Evolutionary conservation across 2,113 vertebrate genomes (phyloP).

Genomic region (Scopus umbretta): DNA sequence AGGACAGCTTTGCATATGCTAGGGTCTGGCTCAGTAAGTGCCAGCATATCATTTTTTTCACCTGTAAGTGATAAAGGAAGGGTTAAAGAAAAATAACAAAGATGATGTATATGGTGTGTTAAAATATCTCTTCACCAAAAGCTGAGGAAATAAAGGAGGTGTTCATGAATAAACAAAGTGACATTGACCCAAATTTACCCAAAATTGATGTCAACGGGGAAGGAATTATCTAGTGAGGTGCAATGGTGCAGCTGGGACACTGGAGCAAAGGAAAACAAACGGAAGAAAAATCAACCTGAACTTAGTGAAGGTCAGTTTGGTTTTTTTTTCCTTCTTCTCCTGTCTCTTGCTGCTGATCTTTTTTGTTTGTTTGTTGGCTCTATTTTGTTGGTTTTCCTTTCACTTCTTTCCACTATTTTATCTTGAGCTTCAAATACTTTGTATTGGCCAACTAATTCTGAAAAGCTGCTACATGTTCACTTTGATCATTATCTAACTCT

Average conservation of each 20-base stretch:
- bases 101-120: background rate
- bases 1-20: background rate
- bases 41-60: background rate
- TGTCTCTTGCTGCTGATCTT: background rate
- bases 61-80: background rate
- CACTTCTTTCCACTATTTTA: background rate
- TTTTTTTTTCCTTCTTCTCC: background rate
- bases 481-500: conserved; percentile 36
- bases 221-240: background rate
- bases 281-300: background rate
- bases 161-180: background rate
- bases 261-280: background rate
- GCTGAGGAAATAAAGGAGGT: background rate
- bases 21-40: background rate
- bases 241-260: background rate
- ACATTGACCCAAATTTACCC: background rate
- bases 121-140: conserved; percentile 18
- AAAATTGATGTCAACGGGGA: background rate
- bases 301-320: background rate
- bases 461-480: background rate
- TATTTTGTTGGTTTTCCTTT: background rate
- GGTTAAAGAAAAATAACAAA: background rate
- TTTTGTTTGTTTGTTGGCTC: background rate
- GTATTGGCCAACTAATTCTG: conserved; percentile 1
- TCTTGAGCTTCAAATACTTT: conserved; percentile 19